Evolutionary conservation across 2,888 invertebrate genomes (phyloP), one percentile per base, ranked within the genome.

Genomic region (Drosophila barbarae): DNA sequence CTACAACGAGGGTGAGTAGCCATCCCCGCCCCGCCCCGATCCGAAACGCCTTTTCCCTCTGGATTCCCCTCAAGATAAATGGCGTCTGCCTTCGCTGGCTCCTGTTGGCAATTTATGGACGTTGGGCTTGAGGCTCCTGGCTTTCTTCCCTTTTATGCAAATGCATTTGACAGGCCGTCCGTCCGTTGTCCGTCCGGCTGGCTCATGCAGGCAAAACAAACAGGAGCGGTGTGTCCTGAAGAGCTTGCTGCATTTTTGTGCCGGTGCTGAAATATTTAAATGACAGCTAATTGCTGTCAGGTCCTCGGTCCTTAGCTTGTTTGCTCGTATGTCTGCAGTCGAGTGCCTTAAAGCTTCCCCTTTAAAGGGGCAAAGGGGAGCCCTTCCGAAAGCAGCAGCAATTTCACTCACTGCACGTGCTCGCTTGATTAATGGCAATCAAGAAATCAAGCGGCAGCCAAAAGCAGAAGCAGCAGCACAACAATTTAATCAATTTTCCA

Each of bases 1-100:
- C 30, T 93, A 94, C 77, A 95, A 95, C 88, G 95, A 95, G 93
- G 95, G 96, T 95, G 91, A 90, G 86, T 69, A 26, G 6, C 41
- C n/a, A n/a, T 28, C 12, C 35, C 21, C 21, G 21, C 21, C 21
- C 47, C 10, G 12, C 2, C 28, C 26, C 34, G 15, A 18, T 34
- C 34, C 5, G 21, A 12, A 12, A 30, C 12, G 21, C 41, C 18
- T 18, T 41, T 52, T 30, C 53, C 53, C 13, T 18, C 12, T 6
- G 38, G 56, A 34, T 21, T 23, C 42, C 47, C 66, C 61, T 63
- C 46, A 80, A 80, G 85, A 80, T 85, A 69, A 76, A 85, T 80
- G 32, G 47, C 35, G 47, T 61, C 55, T 41, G 52, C 21, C 49
- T 47, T 32, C 46, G 46, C 35, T 9, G 55, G 46, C 71, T 54